Evolutionary conservation across 2,797 vertebrate species (phyloP).

Genomic region (Enteromius mattozi): DNA sequence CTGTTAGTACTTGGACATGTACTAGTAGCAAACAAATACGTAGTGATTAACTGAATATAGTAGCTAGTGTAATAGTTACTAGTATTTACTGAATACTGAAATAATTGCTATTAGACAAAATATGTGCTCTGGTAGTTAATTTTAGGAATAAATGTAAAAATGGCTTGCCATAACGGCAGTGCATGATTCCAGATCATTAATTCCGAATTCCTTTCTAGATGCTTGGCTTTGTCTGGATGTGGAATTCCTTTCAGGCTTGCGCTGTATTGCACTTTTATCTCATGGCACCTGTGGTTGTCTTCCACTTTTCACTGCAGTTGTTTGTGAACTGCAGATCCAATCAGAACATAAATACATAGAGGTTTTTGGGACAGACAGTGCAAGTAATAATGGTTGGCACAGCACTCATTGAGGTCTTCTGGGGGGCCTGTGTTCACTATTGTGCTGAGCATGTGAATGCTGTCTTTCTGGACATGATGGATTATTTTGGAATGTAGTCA

Average conservation of each 20-base stretch:
- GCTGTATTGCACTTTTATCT: conserved; percentile 18
- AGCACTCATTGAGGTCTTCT: background rate
- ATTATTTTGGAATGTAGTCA: conserved; percentile 12
- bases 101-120: background rate
- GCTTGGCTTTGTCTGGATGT: conserved; percentile 28
- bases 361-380: conserved; percentile 35
- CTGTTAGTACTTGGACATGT: background rate
- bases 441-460: conserved; percentile 21
- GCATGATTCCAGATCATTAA: conserved; percentile 25
- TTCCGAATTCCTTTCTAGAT: conserved; percentile 29
- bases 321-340: conserved; percentile 2
- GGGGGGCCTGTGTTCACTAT: background rate
- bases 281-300: conserved; percentile 1
- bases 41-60: background rate
- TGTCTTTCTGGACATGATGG: background rate
- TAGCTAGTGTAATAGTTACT: background rate
- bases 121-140: too few species aligned
- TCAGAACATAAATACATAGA: conserved; percentile 17
- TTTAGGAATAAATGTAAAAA: background rate
- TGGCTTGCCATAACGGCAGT: conserved; percentile 1
- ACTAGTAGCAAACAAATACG: background rate
- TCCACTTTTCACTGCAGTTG: background rate
- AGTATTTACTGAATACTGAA: background rate
- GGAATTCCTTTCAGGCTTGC: conserved; percentile 19
- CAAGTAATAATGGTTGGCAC: background rate